Evolutionary conservation across 2,113 vertebrate genomes (phyloP).

Genomic region (Pseudorectes ferrugineus): DNA sequence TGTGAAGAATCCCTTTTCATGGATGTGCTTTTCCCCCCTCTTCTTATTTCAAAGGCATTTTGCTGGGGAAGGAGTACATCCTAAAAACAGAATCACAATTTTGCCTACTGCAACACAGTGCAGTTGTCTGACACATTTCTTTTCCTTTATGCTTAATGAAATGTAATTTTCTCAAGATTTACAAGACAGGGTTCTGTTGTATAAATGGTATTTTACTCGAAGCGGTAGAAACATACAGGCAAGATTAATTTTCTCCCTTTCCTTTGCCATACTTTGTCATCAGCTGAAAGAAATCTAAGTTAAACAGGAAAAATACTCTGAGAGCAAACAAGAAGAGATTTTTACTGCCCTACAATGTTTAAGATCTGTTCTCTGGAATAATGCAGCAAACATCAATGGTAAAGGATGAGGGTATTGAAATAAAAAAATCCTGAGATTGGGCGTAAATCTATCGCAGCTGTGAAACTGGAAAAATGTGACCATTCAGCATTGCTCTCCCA

Average conservation of each 20-base stretch:
- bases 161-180: background rate
- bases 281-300: background rate
- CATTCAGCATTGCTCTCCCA: background rate
- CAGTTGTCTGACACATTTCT: background rate
- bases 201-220: background rate
- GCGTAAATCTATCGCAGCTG: background rate
- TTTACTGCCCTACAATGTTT: background rate
- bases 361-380: background rate
- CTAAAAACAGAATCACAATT: background rate
- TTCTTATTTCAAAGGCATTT: background rate
- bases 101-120: background rate
- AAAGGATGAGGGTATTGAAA: background rate
- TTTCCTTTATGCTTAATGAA: background rate
- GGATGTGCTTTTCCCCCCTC: background rate
- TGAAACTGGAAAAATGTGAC: background rate
- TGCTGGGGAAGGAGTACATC: background rate
- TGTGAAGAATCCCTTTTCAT: background rate
- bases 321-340: background rate
- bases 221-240: background rate
- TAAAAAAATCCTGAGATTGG: background rate
- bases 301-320: background rate
- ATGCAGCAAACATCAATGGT: background rate
- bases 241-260: background rate
- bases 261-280: background rate
- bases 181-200: background rate